phyloP scores from a whole-genome alignment of 2,888 invertebrate genomes.

The Heteromyza rotundicornis region DNA sequence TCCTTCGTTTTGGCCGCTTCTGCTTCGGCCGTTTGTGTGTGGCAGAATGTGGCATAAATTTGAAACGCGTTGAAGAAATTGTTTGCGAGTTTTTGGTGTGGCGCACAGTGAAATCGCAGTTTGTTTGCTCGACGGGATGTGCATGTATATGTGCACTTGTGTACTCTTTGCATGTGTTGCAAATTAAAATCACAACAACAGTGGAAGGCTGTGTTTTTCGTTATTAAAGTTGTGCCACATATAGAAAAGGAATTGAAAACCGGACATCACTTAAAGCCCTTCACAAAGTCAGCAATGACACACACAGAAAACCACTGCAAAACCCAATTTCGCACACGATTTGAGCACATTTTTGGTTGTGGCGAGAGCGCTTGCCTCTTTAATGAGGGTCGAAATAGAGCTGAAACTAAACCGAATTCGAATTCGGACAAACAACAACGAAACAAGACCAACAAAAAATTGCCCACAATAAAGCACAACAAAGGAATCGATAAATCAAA shows the following conservation, averaged over 20 bases:
- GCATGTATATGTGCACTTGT: background rate
- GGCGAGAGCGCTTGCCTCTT: no score
- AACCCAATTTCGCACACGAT: no score
- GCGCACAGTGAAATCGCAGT: background rate
- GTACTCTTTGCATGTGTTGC: background rate
- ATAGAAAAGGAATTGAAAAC: no score
- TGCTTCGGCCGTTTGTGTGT: no score
- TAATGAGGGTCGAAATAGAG: slow-evolving; percentile 16
- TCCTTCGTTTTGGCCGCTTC: background rate
- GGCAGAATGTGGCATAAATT: slow-evolving; percentile 35
- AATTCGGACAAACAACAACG: background rate
- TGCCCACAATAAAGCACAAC: slow-evolving; percentile 22
- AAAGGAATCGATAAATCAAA: slow-evolving; percentile 35
- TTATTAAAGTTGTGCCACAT: background rate
- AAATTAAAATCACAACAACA: background rate
- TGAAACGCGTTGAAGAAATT: slow-evolving; percentile 36
- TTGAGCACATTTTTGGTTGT: slow-evolving; percentile 1
- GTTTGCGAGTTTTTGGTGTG: slow-evolving; percentile 18
- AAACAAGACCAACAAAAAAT: background rate
- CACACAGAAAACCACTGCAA: no score
- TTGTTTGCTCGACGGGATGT: background rate
- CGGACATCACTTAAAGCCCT: background rate
- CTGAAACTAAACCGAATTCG: no score
- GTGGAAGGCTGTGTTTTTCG: background rate
- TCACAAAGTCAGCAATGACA: background rate